Evolutionary conservation across 1,140 invertebrate genomes (phyloP), one percentile per base, ranked within the genome.

Genomic region (Sitodiplosis mosellana): DNA sequence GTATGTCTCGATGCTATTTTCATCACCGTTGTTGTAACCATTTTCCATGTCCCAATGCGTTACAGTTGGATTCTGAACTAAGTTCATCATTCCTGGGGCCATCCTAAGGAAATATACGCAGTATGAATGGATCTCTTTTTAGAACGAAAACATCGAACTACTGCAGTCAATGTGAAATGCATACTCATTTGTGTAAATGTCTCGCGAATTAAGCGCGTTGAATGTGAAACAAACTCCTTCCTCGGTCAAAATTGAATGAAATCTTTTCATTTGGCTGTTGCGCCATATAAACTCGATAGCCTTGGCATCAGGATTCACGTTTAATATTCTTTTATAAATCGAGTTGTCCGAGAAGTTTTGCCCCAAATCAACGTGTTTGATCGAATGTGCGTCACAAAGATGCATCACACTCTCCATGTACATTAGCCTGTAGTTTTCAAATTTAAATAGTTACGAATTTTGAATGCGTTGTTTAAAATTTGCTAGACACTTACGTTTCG

Each of bases 161-260:
- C 60, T 40, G 55, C 55, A 21, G 56, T 55, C 45, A 63, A 60
- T 36, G 59, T 56, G n/a, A 62, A 53, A 27, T 63, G 57, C n/a
- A 54, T 61, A 69, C 65, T 67, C 62, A 36, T 70, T 67, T n/a
- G 69, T 59, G 48, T 75, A 76, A 1, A 80, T 58, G 51, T 78
- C 72, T 1, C 64, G 60, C 27, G 69, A 64, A 34, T 70, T 66
- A 44, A 80, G 54, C 48, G 75, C 78, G 52, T 82, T 82, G 53
- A 80, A 81, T 0, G 78, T 77, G 53, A 73, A 81, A 53, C 80
- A 82, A 15, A 76, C 60, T 0, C 80, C 80, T 59, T 80, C 78
- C 54, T 81, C 78, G 0, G 78, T 80, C 33, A 80, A 53, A 6
- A 77, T 74, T 2, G 72, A 69, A 0, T 64, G 67, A 52, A 81